Conservation (phyloP, 2,888 invertebrate species). For the Abscondita cerata region DNA sequence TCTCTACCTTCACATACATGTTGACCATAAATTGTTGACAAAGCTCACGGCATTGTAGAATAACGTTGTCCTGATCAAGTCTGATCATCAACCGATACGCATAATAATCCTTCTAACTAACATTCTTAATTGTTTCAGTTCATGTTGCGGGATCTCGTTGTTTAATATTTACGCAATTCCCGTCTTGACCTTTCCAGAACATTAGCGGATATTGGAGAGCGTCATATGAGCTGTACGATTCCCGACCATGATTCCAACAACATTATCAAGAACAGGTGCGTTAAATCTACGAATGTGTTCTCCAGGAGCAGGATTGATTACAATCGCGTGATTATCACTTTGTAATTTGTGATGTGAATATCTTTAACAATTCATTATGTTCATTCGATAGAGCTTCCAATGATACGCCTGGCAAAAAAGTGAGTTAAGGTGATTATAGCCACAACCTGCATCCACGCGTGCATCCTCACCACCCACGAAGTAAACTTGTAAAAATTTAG, state of each 20-base stretch:
- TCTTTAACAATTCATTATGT: not conserved
- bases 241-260: too few relatives aligned
- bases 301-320: constrained; percentile 48
- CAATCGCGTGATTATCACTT: too few relatives aligned
- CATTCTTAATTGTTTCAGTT: constrained; percentile 42
- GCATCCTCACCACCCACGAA: too few relatives aligned
- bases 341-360: constrained; percentile 3
- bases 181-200: too few relatives aligned
- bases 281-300: constrained; percentile 51
- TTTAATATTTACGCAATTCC: not conserved
- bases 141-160: not conserved
- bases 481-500: too few relatives aligned
- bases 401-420: not conserved
- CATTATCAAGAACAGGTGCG: too few relatives aligned
- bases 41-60: constrained; percentile 44
- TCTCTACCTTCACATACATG: constrained; percentile 54
- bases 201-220: too few relatives aligned
- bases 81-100: constrained; percentile 47
- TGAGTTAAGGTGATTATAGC: not conserved
- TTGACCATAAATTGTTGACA: constrained; percentile 52
- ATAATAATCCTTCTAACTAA: constrained; percentile 43
- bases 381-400: not conserved
- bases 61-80: constrained; percentile 39
- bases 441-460: too few relatives aligned
- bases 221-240: too few relatives aligned